These are phyloP conservation scores for Eurytoma adleriae DNA, from an alignment of 2,888 invertebrate genomes.

Conservation along the genomic window DNA sequence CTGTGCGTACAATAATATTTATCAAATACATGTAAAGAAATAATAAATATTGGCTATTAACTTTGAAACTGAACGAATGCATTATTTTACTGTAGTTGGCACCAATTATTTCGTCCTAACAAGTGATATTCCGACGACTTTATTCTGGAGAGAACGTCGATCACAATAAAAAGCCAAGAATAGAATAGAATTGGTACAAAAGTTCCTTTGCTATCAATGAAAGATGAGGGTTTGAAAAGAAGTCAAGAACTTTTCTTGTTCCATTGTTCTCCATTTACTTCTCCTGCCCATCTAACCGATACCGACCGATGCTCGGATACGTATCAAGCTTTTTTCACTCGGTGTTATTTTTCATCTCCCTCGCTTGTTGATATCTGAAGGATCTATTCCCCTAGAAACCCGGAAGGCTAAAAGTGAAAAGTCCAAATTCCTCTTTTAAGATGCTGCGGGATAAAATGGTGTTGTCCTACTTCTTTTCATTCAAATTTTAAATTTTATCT, in stretches of 20 bases:
- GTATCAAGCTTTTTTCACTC: slow-evolving; percentile 13
- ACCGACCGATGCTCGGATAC: slow-evolving; percentile 16
- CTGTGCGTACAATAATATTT: not conserved
- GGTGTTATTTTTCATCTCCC: slow-evolving; percentile 8
- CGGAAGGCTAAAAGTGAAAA: too few species aligned
- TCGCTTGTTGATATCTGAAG: not conserved
- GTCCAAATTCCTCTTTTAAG: too few species aligned
- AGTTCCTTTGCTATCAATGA: slow-evolving; percentile 29
- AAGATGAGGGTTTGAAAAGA: not conserved
- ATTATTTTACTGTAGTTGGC: too few species aligned
- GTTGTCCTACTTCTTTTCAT: too few species aligned
- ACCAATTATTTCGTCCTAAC: not conserved
- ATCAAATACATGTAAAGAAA: too few species aligned
- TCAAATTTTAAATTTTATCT: too few species aligned
- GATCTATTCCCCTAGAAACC: too few species aligned
- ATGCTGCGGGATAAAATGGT: too few species aligned
- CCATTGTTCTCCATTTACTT: not conserved
- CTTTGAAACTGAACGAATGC: not conserved
- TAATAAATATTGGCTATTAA: too few species aligned
- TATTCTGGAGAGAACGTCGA: too few species aligned
- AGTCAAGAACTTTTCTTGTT: slow-evolving; percentile 22
- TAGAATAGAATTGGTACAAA: slow-evolving; percentile 16
- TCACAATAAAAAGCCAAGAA: too few species aligned
- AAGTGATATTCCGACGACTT: not conserved
- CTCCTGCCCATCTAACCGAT: not conserved